Evolutionary conservation across 2,797 vertebrate genomes (phyloP).

Genomic region (Rousettus madagascariensis): DNA sequence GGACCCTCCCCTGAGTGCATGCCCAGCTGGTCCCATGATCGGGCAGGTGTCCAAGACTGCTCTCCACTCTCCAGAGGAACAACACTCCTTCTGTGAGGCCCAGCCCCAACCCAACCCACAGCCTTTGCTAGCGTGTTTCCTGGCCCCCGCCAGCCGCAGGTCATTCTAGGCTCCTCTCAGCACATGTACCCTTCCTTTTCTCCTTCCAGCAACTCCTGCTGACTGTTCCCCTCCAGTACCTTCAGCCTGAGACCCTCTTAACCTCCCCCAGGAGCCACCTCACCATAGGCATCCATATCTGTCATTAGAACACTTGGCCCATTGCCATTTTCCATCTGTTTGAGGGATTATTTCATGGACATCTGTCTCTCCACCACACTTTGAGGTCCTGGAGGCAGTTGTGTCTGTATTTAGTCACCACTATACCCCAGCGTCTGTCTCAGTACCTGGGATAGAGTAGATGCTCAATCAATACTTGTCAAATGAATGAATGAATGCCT

Average conservation of each 20-base stretch:
- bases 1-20: constrained; percentile 22
- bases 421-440: not conserved
- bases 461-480: not conserved
- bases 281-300: not conserved
- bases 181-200: not conserved
- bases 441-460: not conserved
- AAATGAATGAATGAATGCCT: not conserved
- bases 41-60: not conserved
- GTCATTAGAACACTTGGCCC: not conserved
- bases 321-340: not conserved
- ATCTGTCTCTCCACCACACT: not conserved
- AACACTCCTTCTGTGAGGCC: not conserved
- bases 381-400: not conserved
- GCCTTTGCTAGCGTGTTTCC: not conserved
- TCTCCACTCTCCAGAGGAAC: not conserved
- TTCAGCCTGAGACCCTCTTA: not conserved
- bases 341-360: not conserved
- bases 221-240: not conserved
- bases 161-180: not conserved
- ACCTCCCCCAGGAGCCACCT: not conserved
- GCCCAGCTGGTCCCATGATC: not conserved
- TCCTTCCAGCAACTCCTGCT: not conserved
- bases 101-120: not conserved
- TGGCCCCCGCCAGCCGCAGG: not conserved
- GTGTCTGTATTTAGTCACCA: not conserved